phyloP scores from a whole-genome alignment of 2,113 vertebrate species.

The Leucopsar rothschildi region DNA sequence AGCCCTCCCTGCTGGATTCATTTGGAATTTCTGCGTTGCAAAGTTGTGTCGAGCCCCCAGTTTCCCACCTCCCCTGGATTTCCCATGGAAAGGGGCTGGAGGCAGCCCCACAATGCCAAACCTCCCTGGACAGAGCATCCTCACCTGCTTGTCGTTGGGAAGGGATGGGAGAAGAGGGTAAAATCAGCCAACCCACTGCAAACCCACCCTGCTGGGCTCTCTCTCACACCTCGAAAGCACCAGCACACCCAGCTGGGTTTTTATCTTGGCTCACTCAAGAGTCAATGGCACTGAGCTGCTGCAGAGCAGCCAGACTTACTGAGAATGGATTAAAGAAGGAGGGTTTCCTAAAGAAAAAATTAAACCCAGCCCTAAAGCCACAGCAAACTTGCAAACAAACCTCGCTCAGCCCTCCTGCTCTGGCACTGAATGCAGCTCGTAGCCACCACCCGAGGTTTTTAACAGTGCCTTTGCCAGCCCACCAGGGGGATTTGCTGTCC shows the following conservation, averaged over 20 bases:
- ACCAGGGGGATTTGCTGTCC: conserved; percentile 62
- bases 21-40: neutral
- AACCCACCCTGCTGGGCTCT: neutral
- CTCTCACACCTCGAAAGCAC: rapidly evolving
- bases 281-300: rapidly evolving
- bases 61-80: neutral
- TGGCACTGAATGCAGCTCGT: neutral
- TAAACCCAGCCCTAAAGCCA: neutral
- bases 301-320: neutral
- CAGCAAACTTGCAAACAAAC: neutral
- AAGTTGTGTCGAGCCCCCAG: rapidly evolving
- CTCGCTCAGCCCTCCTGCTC: neutral
- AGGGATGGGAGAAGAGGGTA: neutral
- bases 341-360: neutral
- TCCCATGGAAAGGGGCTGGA: neutral
- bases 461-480: conserved; percentile 5
- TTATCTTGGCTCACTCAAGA: neutral
- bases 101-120: neutral
- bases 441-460: neutral
- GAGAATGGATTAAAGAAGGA: neutral
- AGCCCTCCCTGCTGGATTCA: neutral
- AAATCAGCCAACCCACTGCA: neutral
- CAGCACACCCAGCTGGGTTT: neutral
- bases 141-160: neutral
- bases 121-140: neutral